Evolutionary conservation across 2,888 invertebrate genomes (phyloP).

Genomic region (Priocnemis perturbator): DNA sequence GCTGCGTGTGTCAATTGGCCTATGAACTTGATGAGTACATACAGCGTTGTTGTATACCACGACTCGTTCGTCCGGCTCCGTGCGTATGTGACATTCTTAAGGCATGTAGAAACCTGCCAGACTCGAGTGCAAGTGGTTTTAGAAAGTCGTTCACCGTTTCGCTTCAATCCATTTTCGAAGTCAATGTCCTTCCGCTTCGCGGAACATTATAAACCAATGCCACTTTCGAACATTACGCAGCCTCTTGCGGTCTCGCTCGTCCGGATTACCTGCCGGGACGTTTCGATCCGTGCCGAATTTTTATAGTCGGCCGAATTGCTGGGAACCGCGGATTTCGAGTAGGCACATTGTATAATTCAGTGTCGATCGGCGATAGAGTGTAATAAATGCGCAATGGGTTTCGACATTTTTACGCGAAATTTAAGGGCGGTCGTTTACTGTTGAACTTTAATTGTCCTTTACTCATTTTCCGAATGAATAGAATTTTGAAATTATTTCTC

Average conservation of each 20-base stretch:
- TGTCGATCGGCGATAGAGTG: not conserved
- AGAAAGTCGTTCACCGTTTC: constrained; percentile 48
- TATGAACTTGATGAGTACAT: not conserved
- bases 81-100: constrained; percentile 3
- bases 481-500: no score
- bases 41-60: not conserved
- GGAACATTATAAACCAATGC: constrained; percentile 6
- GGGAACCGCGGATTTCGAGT: not conserved
- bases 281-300: not conserved
- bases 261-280: not conserved
- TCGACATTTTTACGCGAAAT: no score
- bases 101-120: constrained; percentile 32
- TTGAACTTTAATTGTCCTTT: no score
- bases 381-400: no score
- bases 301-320: not conserved
- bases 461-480: no score
- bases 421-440: no score
- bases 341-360: not conserved
- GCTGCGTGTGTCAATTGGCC: not conserved
- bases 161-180: constrained; percentile 15
- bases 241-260: no score
- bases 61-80: constrained; percentile 1
- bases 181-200: constrained; percentile 39
- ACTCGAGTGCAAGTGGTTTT: constrained; percentile 49
- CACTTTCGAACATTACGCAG: constrained; percentile 5